phyloP scores from a whole-genome alignment of 2,888 invertebrate species.

The Andrena marginata region DNA sequence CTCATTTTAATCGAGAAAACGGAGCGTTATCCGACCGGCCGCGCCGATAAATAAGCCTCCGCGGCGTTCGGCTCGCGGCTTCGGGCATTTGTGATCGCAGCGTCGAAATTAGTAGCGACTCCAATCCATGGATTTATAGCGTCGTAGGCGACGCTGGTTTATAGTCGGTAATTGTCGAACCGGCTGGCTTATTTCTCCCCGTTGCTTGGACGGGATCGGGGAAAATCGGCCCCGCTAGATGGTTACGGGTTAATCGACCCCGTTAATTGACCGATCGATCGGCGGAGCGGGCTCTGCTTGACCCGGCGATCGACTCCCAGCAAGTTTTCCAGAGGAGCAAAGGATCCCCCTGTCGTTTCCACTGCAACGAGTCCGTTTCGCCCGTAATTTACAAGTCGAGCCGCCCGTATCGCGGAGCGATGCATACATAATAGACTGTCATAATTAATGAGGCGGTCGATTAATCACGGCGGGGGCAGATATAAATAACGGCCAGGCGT shows the following conservation, averaged over 20 bases:
- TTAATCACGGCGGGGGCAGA: constrained; percentile 48
- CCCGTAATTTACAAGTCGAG: constrained; percentile 22
- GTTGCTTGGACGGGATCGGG: background rate
- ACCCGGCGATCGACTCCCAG: background rate
- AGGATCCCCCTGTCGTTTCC: background rate
- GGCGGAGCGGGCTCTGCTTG: background rate
- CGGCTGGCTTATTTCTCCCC: constrained; percentile 1
- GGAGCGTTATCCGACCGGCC: constrained; percentile 51
- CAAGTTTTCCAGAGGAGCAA: background rate
- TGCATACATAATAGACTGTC: constrained; percentile 60
- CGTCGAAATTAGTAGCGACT: constrained; percentile 36
- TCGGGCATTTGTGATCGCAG: constrained; percentile 18
- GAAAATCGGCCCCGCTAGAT: background rate
- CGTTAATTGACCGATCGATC: background rate
- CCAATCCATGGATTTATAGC: constrained; percentile 23
- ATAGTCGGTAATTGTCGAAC: constrained; percentile 9
- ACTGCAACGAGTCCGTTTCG: background rate
- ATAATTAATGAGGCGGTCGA: constrained; percentile 60
- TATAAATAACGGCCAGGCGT: constrained; percentile 49
- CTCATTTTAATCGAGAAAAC: constrained; percentile 78
- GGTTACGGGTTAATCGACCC: constrained; percentile 25
- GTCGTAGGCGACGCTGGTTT: background rate
- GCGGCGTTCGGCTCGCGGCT: background rate
- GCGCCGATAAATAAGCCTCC: constrained; percentile 50
- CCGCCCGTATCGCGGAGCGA: constrained; percentile 39